These are phyloP conservation scores for Microchirus variegatus DNA, from an alignment of 2,797 vertebrate genomes.

Conservation along the genomic window DNA sequence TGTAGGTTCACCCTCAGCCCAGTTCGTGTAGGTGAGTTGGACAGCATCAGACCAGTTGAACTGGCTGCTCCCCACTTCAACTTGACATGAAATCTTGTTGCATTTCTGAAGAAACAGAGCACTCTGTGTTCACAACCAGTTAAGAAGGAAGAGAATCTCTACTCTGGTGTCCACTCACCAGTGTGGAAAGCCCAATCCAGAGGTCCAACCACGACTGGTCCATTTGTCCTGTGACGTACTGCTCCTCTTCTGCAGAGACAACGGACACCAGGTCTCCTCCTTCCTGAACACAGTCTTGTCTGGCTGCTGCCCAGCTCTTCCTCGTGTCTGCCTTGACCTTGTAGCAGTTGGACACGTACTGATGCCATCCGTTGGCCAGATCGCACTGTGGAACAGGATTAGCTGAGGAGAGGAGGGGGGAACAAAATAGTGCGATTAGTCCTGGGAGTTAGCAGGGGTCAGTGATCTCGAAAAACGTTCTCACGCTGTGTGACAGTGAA, in stretches of 20 bases:
- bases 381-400: conserved; percentile 79
- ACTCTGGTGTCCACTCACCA: conserved; percentile 66
- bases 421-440: neutral
- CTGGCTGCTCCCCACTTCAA: conserved; percentile 58
- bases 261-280: conserved; percentile 83
- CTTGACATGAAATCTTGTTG: conserved; percentile 78
- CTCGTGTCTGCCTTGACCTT: conserved; percentile 60
- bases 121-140: neutral
- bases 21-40: conserved; percentile 37
- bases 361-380: conserved; percentile 68
- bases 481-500: no score
- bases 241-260: conserved; percentile 62
- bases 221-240: conserved; percentile 63
- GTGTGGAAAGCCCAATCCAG: conserved; percentile 82
- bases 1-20: conserved; percentile 64
- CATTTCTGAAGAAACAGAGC: conserved; percentile 75
- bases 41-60: conserved; percentile 78
- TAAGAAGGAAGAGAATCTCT: neutral
- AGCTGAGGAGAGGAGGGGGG: conserved; percentile 45
- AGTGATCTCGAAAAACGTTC: no score
- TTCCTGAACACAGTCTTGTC: conserved; percentile 73
- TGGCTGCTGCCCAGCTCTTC: conserved; percentile 77
- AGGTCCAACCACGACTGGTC: conserved; percentile 62
- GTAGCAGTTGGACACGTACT: conserved; percentile 77
- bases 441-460: no score